Base-by-base conservation (phyloP, 2,797 vertebrate genomes). In the Myotis vivesi region DNA sequence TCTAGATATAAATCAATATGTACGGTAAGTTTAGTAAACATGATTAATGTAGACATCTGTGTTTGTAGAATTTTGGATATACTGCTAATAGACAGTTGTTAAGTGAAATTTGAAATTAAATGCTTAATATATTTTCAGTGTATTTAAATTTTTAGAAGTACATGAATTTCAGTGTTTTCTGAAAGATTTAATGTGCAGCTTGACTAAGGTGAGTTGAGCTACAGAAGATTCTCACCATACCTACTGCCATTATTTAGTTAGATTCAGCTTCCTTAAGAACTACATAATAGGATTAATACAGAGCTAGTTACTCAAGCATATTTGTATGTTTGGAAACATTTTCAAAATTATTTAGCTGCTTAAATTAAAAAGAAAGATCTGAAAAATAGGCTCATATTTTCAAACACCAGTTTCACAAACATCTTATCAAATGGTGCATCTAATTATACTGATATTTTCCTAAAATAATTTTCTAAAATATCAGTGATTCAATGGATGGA, bases 1-100 rank as follows among this genome's bases (percentile, higher is more conserved):
- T 94, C 69, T 98, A 69, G 98, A 98, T 68, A 59, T 98, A 55
- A 97, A 68, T 92, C 97, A 97, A 62, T 98, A 98, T 81, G 22
- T 97, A 23, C 97, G 98, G 98, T 98, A 98, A 98, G 95, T 33
- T 59, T 33, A 92, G 69, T 64, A 95, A 53, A 28, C 66, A 72
- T 19, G 16, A 89, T 59, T 91, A 89, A 83, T 69, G 8, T 12
- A 53, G 19, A 66, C 46, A 92, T 57, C 17, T 82, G 12, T 71
- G 10, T 80, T 79, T 51, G 57, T 8, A 75, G 17, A 89, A 64
- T 82, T 72, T 95, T 72, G 55, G 38, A 41, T 71, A 71, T 1
- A n/a, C 25, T 71, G 36, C 57, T 46, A 92, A 44, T 71, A 44
- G 10, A 12, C 16, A 82, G n/a, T 66, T 92, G 46, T 20, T 89